Evolutionary conservation across 2,888 invertebrate species (phyloP).

Genomic region (Steinernema hermaphroditum): DNA sequence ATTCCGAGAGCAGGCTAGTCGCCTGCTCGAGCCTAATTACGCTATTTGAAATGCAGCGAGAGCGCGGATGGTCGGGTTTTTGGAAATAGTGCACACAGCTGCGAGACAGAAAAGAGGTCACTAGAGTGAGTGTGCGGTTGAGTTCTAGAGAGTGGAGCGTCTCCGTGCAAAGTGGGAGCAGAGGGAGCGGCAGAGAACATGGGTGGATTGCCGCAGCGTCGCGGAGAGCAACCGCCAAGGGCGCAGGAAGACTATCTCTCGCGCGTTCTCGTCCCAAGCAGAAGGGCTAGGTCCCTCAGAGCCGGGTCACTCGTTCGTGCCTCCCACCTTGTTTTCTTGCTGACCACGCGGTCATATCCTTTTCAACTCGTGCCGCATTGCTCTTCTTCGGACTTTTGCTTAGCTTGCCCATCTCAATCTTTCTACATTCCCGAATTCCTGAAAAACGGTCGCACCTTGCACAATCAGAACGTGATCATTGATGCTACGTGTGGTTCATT

Average conservation of each 20-base stretch:
- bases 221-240: constrained; percentile 26
- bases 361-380: not conserved
- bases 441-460: too few species aligned
- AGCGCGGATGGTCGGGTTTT: not conserved
- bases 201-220: constrained; percentile 28
- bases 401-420: not conserved
- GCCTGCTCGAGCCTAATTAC: constrained; percentile 24
- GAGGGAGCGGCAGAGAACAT: constrained; percentile 28
- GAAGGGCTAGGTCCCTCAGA: constrained; percentile 10
- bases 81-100: not conserved
- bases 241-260: constrained; percentile 29
- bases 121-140: not conserved
- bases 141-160: not conserved
- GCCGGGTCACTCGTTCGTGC: constrained; percentile 1
- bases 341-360: not conserved
- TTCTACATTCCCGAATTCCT: too few species aligned
- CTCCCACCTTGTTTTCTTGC: constrained; percentile 13
- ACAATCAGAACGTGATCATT: too few species aligned
- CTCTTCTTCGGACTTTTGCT: not conserved
- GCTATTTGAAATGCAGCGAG: constrained; percentile 8
- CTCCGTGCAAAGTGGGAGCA: not conserved
- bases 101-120: constrained; percentile 18
- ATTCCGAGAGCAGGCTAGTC: not conserved
- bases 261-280: constrained; percentile 27
- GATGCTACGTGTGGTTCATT: too few species aligned